These are phyloP conservation scores for Nephrocerus scutellatus DNA, from an alignment of 2,888 invertebrate species.

Conservation along the genomic window DNA sequence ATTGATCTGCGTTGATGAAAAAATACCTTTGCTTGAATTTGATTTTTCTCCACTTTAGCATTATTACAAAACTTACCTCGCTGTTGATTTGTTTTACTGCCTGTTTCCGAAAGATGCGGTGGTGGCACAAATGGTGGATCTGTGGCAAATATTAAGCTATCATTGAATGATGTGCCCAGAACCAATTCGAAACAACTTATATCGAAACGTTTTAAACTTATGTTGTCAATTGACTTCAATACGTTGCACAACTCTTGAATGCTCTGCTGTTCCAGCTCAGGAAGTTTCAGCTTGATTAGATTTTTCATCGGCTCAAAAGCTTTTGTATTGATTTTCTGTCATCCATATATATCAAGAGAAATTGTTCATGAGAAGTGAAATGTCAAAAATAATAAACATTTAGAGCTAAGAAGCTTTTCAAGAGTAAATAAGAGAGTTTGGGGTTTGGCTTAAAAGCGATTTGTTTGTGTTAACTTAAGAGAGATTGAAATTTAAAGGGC, in stretches of 20 bases:
- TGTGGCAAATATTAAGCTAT: constrained; percentile 38
- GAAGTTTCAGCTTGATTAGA: constrained; percentile 41
- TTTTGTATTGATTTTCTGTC: constrained; percentile 45
- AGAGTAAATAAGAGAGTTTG: too few relatives aligned
- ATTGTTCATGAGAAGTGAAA: too few relatives aligned
- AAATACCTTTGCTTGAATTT: background rate
- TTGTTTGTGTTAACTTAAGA: constrained; percentile 2
- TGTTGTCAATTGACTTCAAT: constrained; percentile 42
- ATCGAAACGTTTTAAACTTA: constrained; percentile 41
- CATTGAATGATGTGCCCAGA: constrained; percentile 43
- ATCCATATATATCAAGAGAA: too few relatives aligned
- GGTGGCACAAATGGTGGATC: constrained; percentile 30
- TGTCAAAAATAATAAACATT: too few relatives aligned
- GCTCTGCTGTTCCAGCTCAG: constrained; percentile 36
- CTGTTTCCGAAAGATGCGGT: constrained; percentile 17
- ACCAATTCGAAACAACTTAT: constrained; percentile 45
- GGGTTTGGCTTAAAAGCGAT: constrained; percentile 6
- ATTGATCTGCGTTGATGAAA: background rate
- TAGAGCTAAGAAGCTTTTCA: too few relatives aligned
- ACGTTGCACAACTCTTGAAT: constrained; percentile 41
- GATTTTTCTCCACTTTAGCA: background rate
- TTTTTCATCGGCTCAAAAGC: constrained; percentile 43
- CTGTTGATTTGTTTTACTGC: constrained; percentile 5
- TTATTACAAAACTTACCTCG: background rate
- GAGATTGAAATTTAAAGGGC: constrained; percentile 10